Evolutionary conservation across 2,888 invertebrate species (phyloP).

Genomic region (Megaustenia siamemsis): DNA sequence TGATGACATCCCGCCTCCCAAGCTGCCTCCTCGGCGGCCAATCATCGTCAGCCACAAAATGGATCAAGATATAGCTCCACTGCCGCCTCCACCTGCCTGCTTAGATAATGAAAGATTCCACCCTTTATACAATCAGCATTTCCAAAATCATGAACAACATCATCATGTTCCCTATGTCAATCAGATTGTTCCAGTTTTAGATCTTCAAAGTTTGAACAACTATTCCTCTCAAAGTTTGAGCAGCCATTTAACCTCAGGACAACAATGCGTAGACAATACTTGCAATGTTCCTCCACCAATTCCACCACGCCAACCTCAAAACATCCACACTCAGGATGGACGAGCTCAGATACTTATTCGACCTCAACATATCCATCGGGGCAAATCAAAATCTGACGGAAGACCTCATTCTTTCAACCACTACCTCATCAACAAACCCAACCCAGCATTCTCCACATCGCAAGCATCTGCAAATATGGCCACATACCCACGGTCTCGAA

Average conservation of each 20-base stretch:
- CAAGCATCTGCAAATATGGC: background rate
- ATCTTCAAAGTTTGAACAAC: background rate
- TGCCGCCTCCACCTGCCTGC: conserved; percentile 39
- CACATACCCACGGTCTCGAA: conserved; percentile 32
- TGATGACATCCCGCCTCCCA: conserved; percentile 1
- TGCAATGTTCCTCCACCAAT: conserved; percentile 37
- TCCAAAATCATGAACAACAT: background rate
- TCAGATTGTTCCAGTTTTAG: conserved; percentile 30
- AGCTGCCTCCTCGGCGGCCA: conserved; percentile 37
- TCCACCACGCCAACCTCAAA: conserved; percentile 44
- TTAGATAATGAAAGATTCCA: conserved; percentile 23
- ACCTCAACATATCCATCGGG: conserved; percentile 40
- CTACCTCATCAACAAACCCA: conserved; percentile 50
- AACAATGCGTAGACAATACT: background rate
- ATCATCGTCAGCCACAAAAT: conserved; percentile 38
- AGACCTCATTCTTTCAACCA: conserved; percentile 53
- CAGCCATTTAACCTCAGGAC: background rate
- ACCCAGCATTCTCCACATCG: conserved; percentile 11
- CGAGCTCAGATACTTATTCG: conserved; percentile 45
- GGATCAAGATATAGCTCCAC: conserved; percentile 35
- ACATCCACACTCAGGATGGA: conserved; percentile 46
- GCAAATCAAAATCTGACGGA: background rate
- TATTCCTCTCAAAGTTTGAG: conserved; percentile 8
- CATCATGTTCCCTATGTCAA: conserved; percentile 49
- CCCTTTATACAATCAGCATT: background rate